phyloP scores from a whole-genome alignment of 2,797 vertebrate genomes.

The Cyprinella venusta region DNA sequence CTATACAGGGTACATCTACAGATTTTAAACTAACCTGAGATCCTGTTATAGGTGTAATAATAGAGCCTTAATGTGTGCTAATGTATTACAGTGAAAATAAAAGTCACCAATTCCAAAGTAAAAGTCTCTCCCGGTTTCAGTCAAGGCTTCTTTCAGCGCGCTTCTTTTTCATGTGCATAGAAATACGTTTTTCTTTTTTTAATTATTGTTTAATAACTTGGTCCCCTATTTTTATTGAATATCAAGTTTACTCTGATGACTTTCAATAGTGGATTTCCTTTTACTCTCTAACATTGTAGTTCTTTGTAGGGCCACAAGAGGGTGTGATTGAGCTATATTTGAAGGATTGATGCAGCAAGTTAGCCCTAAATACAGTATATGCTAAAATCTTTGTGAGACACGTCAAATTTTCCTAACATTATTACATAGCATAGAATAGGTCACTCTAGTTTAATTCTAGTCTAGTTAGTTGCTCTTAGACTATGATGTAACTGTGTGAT shows the following conservation, averaged over 20 bases:
- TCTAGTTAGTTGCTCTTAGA: neutral
- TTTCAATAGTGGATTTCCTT: neutral
- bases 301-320: slow-evolving; percentile 28
- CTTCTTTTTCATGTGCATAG: neutral
- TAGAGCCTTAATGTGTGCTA: slow-evolving; percentile 11
- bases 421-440: neutral
- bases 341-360: neutral
- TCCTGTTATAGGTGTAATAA: neutral
- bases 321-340: slow-evolving; percentile 20
- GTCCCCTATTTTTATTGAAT: neutral
- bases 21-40: slow-evolving; percentile 53
- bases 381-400: neutral
- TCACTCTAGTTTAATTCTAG: neutral
- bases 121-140: no score
- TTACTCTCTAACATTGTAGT: slow-evolving; percentile 16
- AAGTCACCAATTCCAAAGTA: neutral
- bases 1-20: slow-evolving; percentile 83
- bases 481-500: neutral
- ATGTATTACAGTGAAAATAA: neutral
- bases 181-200: neutral
- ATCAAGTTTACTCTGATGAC: neutral
- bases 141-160: no score
- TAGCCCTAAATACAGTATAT: neutral
- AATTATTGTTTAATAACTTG: neutral
- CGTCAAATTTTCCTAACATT: neutral